phyloP scores from a whole-genome alignment of 2,113 vertebrate genomes.

The Gavia stellata region DNA sequence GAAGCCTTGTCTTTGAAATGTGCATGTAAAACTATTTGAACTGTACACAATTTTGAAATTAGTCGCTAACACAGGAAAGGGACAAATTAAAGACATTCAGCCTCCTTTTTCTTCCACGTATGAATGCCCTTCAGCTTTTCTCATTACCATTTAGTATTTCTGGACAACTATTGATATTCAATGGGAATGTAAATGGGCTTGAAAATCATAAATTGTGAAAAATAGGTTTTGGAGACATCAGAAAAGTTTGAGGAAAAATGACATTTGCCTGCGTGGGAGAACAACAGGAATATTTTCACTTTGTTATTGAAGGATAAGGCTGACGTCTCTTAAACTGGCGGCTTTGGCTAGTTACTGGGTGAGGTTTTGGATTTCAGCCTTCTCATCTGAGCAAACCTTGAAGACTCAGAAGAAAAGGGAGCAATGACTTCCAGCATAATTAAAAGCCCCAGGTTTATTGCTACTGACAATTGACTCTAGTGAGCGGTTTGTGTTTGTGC shows the following conservation, averaged over 20 bases:
- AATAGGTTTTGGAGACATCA: not conserved
- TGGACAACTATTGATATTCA: conserved; percentile 57
- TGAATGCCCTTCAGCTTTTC: conserved; percentile 49
- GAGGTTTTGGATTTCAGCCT: not conserved
- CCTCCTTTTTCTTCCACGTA: conserved; percentile 1
- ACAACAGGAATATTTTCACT: not conserved
- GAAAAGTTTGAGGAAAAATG: conserved; percentile 31
- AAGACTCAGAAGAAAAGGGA: not conserved
- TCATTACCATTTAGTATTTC: conserved; percentile 37
- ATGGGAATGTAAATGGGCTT: conserved; percentile 38
- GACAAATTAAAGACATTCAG: conserved; percentile 15
- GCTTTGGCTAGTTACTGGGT: not conserved
- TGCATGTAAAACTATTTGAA: not conserved
- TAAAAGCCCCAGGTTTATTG: not conserved
- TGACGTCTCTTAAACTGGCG: not conserved
- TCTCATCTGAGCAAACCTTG: not conserved
- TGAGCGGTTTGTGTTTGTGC: not conserved
- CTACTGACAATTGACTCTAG: not conserved
- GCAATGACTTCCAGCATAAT: not conserved
- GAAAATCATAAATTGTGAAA: conserved; percentile 46
- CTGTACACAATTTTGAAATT: not conserved
- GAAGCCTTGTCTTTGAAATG: not conserved
- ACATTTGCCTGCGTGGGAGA: not conserved
- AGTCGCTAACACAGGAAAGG: not conserved
- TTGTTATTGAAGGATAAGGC: not conserved